These are phyloP conservation scores for Hymenochirus boettgeri DNA, from an alignment of 2,113 vertebrate species.

Conservation along the genomic window DNA sequence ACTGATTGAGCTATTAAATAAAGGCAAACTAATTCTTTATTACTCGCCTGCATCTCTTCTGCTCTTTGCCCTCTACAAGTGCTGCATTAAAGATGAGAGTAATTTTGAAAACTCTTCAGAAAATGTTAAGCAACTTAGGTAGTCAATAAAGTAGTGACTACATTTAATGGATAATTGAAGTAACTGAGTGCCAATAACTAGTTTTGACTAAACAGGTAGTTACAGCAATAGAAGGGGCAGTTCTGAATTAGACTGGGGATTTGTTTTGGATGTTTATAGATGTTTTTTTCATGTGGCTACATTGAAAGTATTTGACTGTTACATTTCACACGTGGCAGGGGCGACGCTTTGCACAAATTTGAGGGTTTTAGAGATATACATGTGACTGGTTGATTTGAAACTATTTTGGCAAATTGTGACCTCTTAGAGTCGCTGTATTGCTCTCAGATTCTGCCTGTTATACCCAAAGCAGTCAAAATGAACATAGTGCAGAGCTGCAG, in stretches of 20 bases:
- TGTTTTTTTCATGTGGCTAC: no score
- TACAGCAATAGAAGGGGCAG: neutral
- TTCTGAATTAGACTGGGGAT: neutral
- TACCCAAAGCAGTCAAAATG: no score
- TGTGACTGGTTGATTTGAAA: no score
- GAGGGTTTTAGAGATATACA: no score
- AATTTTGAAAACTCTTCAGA: conserved; percentile 67
- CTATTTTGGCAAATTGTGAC: no score
- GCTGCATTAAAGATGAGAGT: conserved; percentile 60
- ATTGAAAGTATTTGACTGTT: no score
- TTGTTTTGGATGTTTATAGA: no score
- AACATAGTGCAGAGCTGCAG: no score
- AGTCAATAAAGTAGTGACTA: conserved; percentile 46
- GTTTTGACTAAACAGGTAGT: neutral
- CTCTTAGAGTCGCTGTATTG: no score
- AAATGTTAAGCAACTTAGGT: conserved; percentile 66
- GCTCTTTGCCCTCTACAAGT: conserved; percentile 63
- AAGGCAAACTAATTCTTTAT: conserved; percentile 69
- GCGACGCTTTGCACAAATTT: no score
- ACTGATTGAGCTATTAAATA: conserved; percentile 64
- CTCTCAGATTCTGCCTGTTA: no score
- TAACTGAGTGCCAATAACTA: neutral
- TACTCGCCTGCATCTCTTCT: conserved; percentile 57
- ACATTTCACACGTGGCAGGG: no score
- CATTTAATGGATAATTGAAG: conserved; percentile 14